A percentile compares a stretch with the other conserved stretches of the same genome.
phyloP scores from a whole-genome alignment of 1,140 invertebrate genomes.

The Adelges cooleyi region DNA sequence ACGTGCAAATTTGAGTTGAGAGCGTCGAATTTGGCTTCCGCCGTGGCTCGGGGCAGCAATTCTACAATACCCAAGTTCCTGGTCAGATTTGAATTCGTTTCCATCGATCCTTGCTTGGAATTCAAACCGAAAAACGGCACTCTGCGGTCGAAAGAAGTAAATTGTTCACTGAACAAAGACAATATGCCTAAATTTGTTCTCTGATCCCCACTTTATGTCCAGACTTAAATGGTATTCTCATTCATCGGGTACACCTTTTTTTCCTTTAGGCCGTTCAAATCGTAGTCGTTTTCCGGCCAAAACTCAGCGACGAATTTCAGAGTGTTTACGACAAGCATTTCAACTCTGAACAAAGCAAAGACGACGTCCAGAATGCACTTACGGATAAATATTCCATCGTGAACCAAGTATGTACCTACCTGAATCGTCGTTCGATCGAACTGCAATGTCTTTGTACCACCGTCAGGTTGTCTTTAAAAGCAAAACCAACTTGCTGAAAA shows the following conservation, averaged over 20 bases:
- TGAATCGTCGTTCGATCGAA: too few relatives aligned
- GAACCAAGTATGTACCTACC: not conserved
- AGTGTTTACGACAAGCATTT: not conserved
- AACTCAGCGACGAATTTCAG: not conserved
- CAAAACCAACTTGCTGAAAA: too few relatives aligned
- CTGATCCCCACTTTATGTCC: too few relatives aligned
- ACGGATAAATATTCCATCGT: not conserved
- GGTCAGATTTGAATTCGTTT: conserved; percentile 8
- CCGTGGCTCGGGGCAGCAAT: not conserved
- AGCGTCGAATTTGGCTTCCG: not conserved
- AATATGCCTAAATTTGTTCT: too few relatives aligned
- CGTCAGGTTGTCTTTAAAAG: too few relatives aligned
- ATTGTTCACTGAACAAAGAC: too few relatives aligned
- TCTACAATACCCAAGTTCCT: not conserved
- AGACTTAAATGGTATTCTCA: too few relatives aligned
- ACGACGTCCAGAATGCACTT: not conserved
- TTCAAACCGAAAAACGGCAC: conserved; percentile 11
- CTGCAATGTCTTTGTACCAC: too few relatives aligned
- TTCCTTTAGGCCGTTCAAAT: not conserved
- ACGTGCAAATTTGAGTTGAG: conserved; percentile 8
- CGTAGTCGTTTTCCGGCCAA: not conserved
- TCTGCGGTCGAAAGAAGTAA: conserved; percentile 8
- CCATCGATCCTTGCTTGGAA: not conserved
- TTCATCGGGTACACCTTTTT: too few relatives aligned
- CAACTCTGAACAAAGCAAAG: not conserved